A percentile compares a stretch with the other conserved stretches of the same genome.
Conservation (phyloP, 2,888 invertebrate genomes). For the Autographa pulchrina region DNA sequence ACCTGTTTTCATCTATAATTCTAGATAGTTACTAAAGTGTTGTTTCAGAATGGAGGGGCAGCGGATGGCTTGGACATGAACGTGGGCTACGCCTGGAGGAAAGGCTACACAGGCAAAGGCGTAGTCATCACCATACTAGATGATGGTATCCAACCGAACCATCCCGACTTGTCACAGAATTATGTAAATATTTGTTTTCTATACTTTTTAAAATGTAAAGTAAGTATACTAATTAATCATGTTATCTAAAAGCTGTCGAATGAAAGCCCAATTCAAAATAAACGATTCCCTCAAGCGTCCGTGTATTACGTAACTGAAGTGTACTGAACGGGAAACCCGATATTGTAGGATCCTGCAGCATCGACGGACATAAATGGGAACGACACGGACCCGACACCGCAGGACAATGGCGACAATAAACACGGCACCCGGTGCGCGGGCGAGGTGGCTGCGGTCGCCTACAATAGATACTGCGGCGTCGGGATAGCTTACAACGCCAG, state of each 20-base stretch:
- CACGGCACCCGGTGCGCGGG: conserved; percentile 99
- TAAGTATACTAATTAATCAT: conserved; percentile 32
- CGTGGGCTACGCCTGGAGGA: conserved; percentile 97
- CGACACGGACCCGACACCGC: conserved; percentile 99
- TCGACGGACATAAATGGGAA: conserved; percentile 99
- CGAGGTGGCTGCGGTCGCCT: conserved; percentile 99
- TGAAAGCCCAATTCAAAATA: conserved; percentile 37
- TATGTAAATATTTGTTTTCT: conserved; percentile 92
- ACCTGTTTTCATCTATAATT: too few species aligned
- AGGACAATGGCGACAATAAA: conserved; percentile 99
- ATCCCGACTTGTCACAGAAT: conserved; percentile 97
- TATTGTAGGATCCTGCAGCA: conserved; percentile 95
- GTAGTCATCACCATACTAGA: conserved; percentile 99
- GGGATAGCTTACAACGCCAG: conserved; percentile 99
- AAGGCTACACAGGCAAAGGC: conserved; percentile 98
- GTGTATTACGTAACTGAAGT: conserved; percentile 48
- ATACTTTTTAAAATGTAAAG: conserved; percentile 6
- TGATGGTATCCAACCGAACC: conserved; percentile 98
- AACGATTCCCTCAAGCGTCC: conserved; percentile 30
- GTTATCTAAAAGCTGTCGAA: conserved; percentile 36
- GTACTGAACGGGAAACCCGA: conserved; percentile 49
- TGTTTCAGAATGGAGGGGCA: conserved; percentile 95
- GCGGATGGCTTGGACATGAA: conserved; percentile 99
- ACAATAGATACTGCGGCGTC: conserved; percentile 98
- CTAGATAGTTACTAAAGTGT: conserved; percentile 46